Conservation (phyloP, 2,113 vertebrate species). For the Ictalurus furcatus region DNA sequence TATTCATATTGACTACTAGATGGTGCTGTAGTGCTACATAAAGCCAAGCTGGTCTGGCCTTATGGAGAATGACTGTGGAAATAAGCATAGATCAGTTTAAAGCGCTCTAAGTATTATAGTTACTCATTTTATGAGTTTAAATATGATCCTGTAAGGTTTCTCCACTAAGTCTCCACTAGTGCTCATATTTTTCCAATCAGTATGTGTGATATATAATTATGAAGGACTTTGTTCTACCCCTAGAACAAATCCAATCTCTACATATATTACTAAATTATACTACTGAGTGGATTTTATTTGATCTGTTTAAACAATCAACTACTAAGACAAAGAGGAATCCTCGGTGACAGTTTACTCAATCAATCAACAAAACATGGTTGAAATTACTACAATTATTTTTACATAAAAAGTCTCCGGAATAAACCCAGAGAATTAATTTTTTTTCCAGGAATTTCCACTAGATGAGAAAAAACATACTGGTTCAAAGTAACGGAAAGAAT, state of each 20-base stretch:
- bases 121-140: background rate
- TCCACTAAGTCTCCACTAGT: background rate
- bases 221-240: background rate
- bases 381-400: background rate
- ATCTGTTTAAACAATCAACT: background rate
- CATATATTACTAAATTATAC: background rate
- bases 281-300: background rate
- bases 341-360: background rate
- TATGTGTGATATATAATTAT: conserved; percentile 2
- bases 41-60: background rate
- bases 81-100: background rate
- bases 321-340: background rate
- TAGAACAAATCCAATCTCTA: background rate
- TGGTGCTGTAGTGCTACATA: conserved; percentile 50
- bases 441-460: background rate
- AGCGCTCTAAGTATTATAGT: background rate
- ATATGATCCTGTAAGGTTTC: conserved; percentile 1
- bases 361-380: background rate
- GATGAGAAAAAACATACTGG: background rate
- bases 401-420: background rate
- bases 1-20: conserved; percentile 60
- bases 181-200: background rate
- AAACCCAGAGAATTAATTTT: background rate
- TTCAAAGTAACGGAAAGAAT: background rate
- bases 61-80: background rate